A percentile compares a stretch with the other conserved stretches of the same genome.
Evolutionary conservation across 2,113 vertebrate species (phyloP).

Genomic region (Spheniscus mendiculus): DNA sequence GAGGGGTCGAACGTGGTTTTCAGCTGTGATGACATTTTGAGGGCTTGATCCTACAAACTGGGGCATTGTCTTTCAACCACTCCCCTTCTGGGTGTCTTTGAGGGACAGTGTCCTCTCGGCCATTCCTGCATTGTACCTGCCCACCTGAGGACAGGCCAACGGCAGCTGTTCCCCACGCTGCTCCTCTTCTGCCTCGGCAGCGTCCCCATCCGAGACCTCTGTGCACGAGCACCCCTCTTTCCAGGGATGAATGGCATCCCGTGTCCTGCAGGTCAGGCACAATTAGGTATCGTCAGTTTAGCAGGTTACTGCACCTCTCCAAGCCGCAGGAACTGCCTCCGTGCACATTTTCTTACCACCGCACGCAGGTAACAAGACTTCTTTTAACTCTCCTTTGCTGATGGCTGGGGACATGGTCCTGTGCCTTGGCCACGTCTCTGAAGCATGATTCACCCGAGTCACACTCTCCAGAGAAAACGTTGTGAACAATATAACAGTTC

Average conservation of each 20-base stretch:
- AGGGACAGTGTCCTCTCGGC: neutral
- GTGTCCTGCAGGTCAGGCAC: neutral
- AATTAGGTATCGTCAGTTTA: neutral
- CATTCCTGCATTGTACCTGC: too few species aligned
- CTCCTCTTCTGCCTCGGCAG: neutral
- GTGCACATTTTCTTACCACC: neutral
- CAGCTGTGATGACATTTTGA: neutral
- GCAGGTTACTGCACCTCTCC: neutral
- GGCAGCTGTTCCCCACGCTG: neutral
- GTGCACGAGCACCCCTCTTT: neutral
- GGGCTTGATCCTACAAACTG: neutral
- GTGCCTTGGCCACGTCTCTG: neutral
- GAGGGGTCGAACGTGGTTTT: rapidly evolving
- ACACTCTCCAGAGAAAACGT: neutral
- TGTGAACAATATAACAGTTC: neutral
- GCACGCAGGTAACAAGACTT: neutral
- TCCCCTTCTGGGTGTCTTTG: neutral
- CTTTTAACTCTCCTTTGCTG: neutral
- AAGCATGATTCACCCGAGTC: neutral
- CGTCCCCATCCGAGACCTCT: rapidly evolving
- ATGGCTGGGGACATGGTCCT: neutral
- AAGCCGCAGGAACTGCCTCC: neutral
- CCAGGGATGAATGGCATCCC: neutral
- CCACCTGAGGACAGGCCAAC: neutral
- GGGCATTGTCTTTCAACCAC: rapidly evolving